Conservation (phyloP, 2,797 vertebrate species). For the Morus bassanus region DNA sequence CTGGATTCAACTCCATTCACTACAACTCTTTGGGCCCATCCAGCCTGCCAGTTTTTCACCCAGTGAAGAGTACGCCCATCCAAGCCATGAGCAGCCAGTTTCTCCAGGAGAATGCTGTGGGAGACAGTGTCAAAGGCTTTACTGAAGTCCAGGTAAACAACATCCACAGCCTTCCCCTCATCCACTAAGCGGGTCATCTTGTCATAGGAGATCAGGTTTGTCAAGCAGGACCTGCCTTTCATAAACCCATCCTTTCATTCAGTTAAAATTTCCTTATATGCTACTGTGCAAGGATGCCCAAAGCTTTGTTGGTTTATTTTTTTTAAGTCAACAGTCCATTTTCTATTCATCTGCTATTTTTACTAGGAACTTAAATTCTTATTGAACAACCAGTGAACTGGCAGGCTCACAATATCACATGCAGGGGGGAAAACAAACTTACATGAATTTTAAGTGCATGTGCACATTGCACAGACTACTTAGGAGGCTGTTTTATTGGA, state of each 20-base stretch:
- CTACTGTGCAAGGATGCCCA: background rate
- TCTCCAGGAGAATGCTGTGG: background rate
- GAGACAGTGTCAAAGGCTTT: background rate
- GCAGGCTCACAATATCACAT: background rate
- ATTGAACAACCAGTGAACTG: background rate
- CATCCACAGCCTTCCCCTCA: background rate
- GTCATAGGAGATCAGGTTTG: background rate
- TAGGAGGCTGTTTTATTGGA: background rate
- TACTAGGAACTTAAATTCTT: background rate
- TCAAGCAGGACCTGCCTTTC: background rate
- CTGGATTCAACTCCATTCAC: background rate
- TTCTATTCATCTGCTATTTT: background rate
- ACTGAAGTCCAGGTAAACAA: background rate
- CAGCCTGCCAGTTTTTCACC: background rate
- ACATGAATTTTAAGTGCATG: background rate
- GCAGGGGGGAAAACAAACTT: background rate
- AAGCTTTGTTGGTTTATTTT: background rate
- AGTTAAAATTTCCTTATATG: background rate
- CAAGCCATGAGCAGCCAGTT: background rate
- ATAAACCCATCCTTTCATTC: background rate
- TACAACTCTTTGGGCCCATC: fast-evolving
- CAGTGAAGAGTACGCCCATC: fast-evolving
- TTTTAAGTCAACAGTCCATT: background rate
- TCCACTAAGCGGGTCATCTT: background rate
- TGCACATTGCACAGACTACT: background rate